Evolutionary conservation across 2,113 vertebrate genomes (phyloP).

Genomic region (Neopipo cinnamomea): DNA sequence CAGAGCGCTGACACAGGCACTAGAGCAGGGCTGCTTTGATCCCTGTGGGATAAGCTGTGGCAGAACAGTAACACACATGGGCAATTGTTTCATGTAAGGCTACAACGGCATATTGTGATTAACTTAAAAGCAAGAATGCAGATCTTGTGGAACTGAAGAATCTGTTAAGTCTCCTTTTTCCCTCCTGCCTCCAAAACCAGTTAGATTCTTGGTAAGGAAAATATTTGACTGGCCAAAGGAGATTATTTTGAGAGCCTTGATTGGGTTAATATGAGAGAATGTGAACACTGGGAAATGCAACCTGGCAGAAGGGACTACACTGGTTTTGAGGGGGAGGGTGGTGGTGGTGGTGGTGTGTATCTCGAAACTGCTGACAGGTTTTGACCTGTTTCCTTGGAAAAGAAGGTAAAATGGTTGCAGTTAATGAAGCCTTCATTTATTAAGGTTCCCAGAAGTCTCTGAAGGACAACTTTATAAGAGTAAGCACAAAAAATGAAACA

Average conservation of each 20-base stretch:
- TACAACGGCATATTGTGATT: not conserved
- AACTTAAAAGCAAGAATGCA: slow-evolving; percentile 8
- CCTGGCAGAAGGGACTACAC: not conserved
- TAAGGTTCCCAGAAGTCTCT: not conserved
- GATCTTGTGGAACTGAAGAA: not conserved
- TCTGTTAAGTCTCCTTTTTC: not conserved
- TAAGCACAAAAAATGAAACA: not conserved
- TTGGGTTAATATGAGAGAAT: not conserved
- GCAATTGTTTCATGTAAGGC: not conserved
- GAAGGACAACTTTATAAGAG: not conserved
- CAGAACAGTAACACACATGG: not conserved
- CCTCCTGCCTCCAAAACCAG: not conserved
- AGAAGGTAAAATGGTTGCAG: not conserved
- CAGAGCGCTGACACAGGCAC: not conserved
- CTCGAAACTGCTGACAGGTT: not conserved
- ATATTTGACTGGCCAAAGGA: not conserved
- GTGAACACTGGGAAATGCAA: not conserved
- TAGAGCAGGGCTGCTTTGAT: not conserved
- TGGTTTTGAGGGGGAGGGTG: not conserved
- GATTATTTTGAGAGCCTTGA: not conserved
- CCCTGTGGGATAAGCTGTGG: not conserved
- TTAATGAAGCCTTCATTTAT: not conserved
- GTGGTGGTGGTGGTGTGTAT: not conserved
- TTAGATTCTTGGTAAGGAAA: not conserved
- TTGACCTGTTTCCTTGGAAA: not conserved